Conservation (phyloP, 2,113 vertebrate species). For the Notothenia rossii region DNA sequence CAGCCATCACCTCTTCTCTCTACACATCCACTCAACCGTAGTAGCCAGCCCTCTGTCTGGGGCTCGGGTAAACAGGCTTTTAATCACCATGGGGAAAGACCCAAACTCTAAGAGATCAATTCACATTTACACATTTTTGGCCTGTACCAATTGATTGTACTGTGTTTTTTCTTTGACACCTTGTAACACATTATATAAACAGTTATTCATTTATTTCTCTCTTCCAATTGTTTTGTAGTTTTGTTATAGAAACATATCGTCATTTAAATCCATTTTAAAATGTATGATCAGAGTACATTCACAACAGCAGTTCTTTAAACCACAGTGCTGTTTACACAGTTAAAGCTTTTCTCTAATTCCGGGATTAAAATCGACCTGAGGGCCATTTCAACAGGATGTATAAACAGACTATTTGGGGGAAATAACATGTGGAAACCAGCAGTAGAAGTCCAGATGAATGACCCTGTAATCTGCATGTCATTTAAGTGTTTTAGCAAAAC, state of each 20-base stretch:
- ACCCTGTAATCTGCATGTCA: conserved; percentile 1
- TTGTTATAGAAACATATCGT: neutral
- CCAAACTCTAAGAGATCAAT: conserved; percentile 38
- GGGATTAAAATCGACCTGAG: conserved; percentile 29
- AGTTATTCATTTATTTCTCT: neutral
- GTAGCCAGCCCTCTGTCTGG: conserved; percentile 47
- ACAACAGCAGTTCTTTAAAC: neutral
- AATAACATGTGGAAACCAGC: conserved; percentile 7
- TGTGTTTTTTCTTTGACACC: neutral
- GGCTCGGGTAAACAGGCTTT: conserved; percentile 61
- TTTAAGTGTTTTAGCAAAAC: neutral
- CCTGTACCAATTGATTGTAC: conserved; percentile 4
- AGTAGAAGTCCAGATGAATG: neutral
- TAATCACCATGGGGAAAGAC: conserved; percentile 58
- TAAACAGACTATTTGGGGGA: conserved; percentile 2
- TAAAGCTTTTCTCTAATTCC: conserved; percentile 30
- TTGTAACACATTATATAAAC: neutral
- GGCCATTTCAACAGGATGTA: conserved; percentile 5
- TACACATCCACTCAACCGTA: conserved; percentile 51
- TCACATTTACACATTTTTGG: conserved; percentile 22
- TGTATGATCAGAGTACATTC: conserved; percentile 16
- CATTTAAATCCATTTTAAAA: conserved; percentile 4
- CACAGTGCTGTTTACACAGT: conserved; percentile 13
- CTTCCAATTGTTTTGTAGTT: neutral
- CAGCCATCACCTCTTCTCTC: conserved; percentile 48